phyloP scores from a whole-genome alignment of 2,888 invertebrate species.

The Plebejus anna region DNA sequence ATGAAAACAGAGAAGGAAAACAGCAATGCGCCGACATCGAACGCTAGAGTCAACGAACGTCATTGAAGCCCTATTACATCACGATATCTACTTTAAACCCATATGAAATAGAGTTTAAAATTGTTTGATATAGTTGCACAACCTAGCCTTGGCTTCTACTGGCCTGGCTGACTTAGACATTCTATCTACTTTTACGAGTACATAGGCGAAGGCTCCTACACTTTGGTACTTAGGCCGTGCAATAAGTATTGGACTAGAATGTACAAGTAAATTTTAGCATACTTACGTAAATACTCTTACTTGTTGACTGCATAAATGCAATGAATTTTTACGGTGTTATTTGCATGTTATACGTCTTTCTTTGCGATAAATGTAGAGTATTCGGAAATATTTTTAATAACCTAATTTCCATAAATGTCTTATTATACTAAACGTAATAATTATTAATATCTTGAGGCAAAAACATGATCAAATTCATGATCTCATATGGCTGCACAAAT shows the following conservation, averaged over 20 bases:
- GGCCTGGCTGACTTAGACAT: constrained; percentile 80
- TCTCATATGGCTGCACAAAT: no score
- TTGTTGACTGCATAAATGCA: constrained; percentile 18
- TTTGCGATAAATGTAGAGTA: neutral
- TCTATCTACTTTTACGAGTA: constrained; percentile 80
- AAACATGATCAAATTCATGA: neutral
- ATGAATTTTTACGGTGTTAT: neutral
- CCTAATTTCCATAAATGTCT: neutral
- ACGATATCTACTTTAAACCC: constrained; percentile 45
- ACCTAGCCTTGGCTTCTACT: constrained; percentile 79
- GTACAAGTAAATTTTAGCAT: constrained; percentile 40
- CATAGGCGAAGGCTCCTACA: constrained; percentile 70
- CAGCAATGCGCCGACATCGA: constrained; percentile 76
- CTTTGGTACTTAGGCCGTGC: constrained; percentile 52
- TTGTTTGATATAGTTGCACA: constrained; percentile 46
- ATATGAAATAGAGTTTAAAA: constrained; percentile 48
- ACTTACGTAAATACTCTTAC: constrained; percentile 36
- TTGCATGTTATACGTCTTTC: neutral
- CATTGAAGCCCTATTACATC: constrained; percentile 59
- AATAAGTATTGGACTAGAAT: constrained; percentile 37
- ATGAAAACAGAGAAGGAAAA: constrained; percentile 80
- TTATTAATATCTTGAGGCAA: neutral
- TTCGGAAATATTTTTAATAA: neutral
- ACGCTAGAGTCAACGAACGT: constrained; percentile 79
- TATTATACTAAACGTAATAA: no score